Evolutionary conservation across 2,888 invertebrate species (phyloP).

Genomic region (Acronicta aceris): DNA sequence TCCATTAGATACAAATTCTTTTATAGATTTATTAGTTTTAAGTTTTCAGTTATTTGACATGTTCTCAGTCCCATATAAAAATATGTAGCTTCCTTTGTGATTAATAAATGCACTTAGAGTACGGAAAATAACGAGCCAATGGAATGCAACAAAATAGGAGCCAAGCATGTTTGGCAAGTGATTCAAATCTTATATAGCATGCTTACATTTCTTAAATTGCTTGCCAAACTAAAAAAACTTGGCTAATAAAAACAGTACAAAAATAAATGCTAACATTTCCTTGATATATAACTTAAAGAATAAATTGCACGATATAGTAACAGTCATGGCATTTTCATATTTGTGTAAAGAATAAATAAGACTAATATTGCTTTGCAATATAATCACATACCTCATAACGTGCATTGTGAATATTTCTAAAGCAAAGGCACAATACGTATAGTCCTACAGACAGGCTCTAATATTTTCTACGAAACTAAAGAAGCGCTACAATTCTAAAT

Average conservation of each 20-base stretch:
- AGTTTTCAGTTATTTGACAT: neutral
- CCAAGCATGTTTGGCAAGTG: conserved; percentile 51
- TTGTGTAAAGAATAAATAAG: conserved; percentile 29
- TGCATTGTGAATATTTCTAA: conserved; percentile 22
- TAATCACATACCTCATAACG: conserved; percentile 21
- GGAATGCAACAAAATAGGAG: conserved; percentile 41
- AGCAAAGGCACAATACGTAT: conserved; percentile 42
- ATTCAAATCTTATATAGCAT: conserved; percentile 27
- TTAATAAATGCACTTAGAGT: conserved; percentile 40
- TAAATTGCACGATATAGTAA: conserved; percentile 38
- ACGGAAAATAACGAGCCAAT: conserved; percentile 31
- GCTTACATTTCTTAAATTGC: conserved; percentile 31
- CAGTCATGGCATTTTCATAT: conserved; percentile 33
- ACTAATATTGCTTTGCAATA: conserved; percentile 46
- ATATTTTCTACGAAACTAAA: neutral
- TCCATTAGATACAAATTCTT: no score
- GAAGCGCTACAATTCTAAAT: no score
- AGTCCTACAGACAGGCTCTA: neutral
- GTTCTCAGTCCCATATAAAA: no score
- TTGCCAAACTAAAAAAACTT: conserved; percentile 38
- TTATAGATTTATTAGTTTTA: no score
- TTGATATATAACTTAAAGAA: conserved; percentile 34
- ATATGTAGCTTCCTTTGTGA: conserved; percentile 7
- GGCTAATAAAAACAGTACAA: conserved; percentile 39
- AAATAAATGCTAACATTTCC: conserved; percentile 45